Evolutionary conservation across 2,113 vertebrate genomes (phyloP).

Genomic region (Aix galericulata): DNA sequence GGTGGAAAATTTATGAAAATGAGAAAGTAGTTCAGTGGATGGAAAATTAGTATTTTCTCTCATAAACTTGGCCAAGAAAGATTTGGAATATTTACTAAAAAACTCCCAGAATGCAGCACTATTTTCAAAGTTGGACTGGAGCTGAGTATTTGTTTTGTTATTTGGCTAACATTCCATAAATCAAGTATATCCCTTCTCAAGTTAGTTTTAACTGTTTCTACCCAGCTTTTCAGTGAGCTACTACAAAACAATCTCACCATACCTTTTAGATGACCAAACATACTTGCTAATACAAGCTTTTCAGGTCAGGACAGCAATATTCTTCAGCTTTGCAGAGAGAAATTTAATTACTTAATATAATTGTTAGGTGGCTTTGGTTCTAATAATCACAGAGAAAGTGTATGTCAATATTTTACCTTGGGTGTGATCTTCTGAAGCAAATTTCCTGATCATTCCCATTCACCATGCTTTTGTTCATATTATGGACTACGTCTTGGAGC

Average conservation of each 20-base stretch:
- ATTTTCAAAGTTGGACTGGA: conserved; percentile 18
- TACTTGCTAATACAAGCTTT: neutral
- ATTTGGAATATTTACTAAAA: neutral
- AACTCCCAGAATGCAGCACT: neutral
- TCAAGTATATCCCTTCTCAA: neutral
- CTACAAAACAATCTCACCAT: neutral
- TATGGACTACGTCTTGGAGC: neutral
- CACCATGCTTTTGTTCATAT: neutral
- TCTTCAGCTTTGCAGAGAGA: neutral
- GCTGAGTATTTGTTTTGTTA: conserved; percentile 22
- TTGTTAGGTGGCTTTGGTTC: neutral
- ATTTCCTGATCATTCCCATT: neutral
- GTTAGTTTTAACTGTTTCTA: neutral
- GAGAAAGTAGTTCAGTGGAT: neutral
- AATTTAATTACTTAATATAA: neutral
- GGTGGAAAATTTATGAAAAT: conserved; percentile 34
- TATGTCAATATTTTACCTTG: neutral
- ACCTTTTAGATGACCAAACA: neutral
- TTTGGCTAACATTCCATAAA: neutral
- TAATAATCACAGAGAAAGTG: neutral
- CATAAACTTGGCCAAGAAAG: neutral
- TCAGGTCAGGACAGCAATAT: neutral
- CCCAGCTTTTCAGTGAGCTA: neutral
- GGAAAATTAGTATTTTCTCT: conserved; percentile 31
- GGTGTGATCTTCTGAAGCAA: neutral